Percentiles rank a stretch among this genome's conserved stretches.
Evolutionary conservation across 2,888 invertebrate species (phyloP).

Genomic region (Malachius bipustulatus): DNA sequence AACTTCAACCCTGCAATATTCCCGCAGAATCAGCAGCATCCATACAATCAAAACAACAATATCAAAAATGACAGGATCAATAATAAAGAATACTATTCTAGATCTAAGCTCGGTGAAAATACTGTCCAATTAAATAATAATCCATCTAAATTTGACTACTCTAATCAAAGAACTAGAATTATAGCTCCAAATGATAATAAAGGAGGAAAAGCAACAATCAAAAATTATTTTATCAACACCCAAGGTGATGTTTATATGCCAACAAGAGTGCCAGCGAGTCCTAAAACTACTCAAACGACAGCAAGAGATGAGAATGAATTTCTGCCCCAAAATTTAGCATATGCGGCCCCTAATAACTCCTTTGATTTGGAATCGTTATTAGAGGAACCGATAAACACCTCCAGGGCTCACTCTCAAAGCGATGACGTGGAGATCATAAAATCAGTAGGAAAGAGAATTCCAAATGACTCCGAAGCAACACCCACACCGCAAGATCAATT

Average conservation of each 20-base stretch:
- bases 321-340: slow-evolving; percentile 21
- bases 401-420: slow-evolving; percentile 27
- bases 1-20: slow-evolving; percentile 17
- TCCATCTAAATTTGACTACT: slow-evolving; percentile 21
- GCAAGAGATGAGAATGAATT: slow-evolving; percentile 16
- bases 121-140: slow-evolving; percentile 11
- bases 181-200: slow-evolving; percentile 28
- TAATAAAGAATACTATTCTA: slow-evolving; percentile 10
- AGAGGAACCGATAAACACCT: slow-evolving; percentile 46
- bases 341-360: slow-evolving; percentile 20
- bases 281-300: neutral
- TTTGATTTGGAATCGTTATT: slow-evolving; percentile 46
- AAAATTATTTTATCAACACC: slow-evolving; percentile 31
- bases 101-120: slow-evolving; percentile 16
- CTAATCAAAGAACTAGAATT: slow-evolving; percentile 30
- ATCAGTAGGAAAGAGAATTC: slow-evolving; percentile 23
- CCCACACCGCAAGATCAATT: no score
- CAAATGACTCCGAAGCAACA: slow-evolving; percentile 13
- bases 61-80: neutral
- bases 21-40: neutral
- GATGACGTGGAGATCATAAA: slow-evolving; percentile 46
- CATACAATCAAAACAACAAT: neutral
- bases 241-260: slow-evolving; percentile 31
- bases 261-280: slow-evolving; percentile 21
- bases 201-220: slow-evolving; percentile 24